These are phyloP conservation scores for Halictus ligatus DNA, from an alignment of 2,888 invertebrate species.

Conservation along the genomic window DNA sequence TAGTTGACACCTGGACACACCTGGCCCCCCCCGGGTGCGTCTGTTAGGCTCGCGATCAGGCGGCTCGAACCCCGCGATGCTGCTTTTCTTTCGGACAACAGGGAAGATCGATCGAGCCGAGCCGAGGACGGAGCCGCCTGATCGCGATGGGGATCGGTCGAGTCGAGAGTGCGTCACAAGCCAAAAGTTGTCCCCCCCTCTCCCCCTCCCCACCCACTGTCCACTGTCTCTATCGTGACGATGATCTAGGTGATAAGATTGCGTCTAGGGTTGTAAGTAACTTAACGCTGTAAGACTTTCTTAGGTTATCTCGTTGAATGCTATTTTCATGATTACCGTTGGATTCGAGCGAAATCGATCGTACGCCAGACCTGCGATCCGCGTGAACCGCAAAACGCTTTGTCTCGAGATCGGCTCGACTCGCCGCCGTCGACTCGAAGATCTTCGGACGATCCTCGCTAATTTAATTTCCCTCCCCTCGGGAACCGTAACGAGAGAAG, in stretches of 20 bases:
- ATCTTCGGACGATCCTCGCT: conserved; percentile 14
- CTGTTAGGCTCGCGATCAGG: neutral
- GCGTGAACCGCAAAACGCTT: neutral
- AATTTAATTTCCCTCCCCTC: conserved; percentile 24
- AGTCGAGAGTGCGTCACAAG: conserved; percentile 7
- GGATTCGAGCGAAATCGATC: conserved; percentile 51
- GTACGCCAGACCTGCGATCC: conserved; percentile 34
- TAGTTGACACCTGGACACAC: neutral
- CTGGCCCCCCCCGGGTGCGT: neutral
- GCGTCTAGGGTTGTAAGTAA: conserved; percentile 71
- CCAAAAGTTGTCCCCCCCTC: conserved; percentile 21
- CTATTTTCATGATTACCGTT: conserved; percentile 69
- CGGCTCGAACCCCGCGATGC: neutral
- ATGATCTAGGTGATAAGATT: conserved; percentile 59
- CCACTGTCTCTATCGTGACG: conserved; percentile 41
- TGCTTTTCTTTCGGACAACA: neutral
- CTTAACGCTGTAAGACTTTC: conserved; percentile 70
- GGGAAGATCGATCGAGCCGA: neutral
- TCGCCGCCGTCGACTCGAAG: conserved; percentile 1
- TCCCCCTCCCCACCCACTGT: no score
- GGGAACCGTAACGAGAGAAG: neutral
- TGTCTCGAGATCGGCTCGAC: neutral
- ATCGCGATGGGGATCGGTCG: conserved; percentile 20
- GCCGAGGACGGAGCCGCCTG: neutral
- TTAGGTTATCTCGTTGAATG: conserved; percentile 72